A percentile compares a stretch with the other conserved stretches of the same genome.
These are phyloP conservation scores for Nothocercus nigrocapillus DNA, from an alignment of 2,113 vertebrate species.

Conservation along the genomic window DNA sequence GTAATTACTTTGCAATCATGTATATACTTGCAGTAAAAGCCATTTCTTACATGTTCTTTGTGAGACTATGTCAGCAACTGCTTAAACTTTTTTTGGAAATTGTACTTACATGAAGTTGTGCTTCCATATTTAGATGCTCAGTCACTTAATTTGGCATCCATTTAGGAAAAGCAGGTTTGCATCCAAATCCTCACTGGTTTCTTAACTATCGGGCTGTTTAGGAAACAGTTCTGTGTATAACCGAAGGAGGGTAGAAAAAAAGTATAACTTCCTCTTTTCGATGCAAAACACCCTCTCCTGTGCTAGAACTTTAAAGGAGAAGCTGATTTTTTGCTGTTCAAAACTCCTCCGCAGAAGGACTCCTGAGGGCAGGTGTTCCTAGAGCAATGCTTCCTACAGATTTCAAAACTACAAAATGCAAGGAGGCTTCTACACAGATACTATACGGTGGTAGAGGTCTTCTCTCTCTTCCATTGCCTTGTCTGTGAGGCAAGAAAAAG, in stretches of 20 bases:
- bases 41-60: neutral
- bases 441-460: neutral
- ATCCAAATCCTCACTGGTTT: neutral
- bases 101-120: neutral
- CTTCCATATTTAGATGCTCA: neutral
- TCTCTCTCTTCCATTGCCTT: neutral
- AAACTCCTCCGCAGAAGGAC: neutral
- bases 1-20: neutral
- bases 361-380: neutral
- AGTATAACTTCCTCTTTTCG: neutral
- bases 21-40: neutral
- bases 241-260: neutral
- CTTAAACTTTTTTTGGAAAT: neutral
- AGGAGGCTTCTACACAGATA: neutral
- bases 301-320: neutral
- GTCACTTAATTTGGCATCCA: neutral
- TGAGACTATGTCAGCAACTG: neutral
- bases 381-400: neutral
- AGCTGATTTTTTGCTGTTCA: neutral
- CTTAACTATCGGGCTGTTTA: neutral
- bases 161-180: neutral
- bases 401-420: neutral
- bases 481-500: neutral
- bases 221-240: neutral
- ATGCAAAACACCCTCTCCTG: neutral